phyloP scores from a whole-genome alignment of 2,888 invertebrate species.

The Nasonovia ribisnigri region DNA sequence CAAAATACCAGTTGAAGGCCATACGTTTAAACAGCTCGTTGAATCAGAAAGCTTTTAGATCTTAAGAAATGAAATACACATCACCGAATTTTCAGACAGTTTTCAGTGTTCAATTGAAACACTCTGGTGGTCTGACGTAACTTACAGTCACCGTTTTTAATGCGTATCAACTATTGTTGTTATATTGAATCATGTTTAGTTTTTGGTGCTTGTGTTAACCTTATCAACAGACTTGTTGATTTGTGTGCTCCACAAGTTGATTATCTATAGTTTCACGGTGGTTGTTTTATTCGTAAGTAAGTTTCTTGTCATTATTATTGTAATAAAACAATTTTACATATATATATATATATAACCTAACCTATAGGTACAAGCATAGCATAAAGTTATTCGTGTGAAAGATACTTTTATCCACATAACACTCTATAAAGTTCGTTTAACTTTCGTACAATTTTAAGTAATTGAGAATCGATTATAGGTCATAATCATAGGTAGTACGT shows the following conservation, averaged over 20 bases:
- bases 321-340: too few species aligned
- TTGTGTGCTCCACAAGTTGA: neutral
- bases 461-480: too few species aligned
- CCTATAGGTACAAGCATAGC: too few species aligned
- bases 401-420: too few species aligned
- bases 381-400: too few species aligned
- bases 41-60: constrained; percentile 42
- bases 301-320: neutral
- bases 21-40: neutral
- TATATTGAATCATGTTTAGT: neutral
- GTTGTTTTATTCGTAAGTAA: neutral
- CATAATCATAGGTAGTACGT: too few species aligned
- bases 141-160: neutral
- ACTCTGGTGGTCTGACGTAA: neutral
- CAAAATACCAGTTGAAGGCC: neutral
- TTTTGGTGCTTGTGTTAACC: neutral
- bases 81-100: neutral
- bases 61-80: constrained; percentile 22
- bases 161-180: neutral
- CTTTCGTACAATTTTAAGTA: too few species aligned
- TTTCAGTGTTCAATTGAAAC: neutral
- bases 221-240: neutral
- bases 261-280: neutral
- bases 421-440: neutral
- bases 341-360: too few species aligned